Conservation (phyloP, 2,888 invertebrate genomes). For the Orthosia gothica region DNA sequence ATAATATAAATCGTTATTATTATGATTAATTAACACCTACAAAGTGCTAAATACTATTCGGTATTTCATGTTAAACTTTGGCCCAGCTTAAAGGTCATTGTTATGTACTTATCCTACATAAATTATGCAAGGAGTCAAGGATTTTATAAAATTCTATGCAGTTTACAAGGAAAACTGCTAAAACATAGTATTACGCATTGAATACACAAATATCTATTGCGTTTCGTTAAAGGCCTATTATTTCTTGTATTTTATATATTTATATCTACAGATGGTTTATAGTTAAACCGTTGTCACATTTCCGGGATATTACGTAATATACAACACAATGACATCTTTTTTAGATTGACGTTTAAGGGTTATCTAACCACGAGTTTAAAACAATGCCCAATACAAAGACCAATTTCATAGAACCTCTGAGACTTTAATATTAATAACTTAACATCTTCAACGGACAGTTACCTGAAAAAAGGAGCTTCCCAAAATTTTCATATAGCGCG, state of each 20-base stretch:
- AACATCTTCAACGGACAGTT: neutral
- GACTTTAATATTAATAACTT: neutral
- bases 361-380: slow-evolving; percentile 59
- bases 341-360: slow-evolving; percentile 54
- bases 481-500: slow-evolving; percentile 64
- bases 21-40: slow-evolving; percentile 20
- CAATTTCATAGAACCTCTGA: too few species aligned
- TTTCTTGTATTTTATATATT: slow-evolving; percentile 51
- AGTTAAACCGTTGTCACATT: slow-evolving; percentile 41
- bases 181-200: slow-evolving; percentile 19
- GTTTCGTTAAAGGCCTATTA: slow-evolving; percentile 29
- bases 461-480: neutral
- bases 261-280: slow-evolving; percentile 40
- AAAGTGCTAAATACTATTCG: slow-evolving; percentile 21
- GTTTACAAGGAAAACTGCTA: slow-evolving; percentile 48
- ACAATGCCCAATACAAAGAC: slow-evolving; percentile 12
- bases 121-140: slow-evolving; percentile 31
- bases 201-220: slow-evolving; percentile 21
- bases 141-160: slow-evolving; percentile 30
- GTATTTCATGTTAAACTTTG: neutral
- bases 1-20: slow-evolving; percentile 7
- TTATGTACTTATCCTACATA: slow-evolving; percentile 36
- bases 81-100: slow-evolving; percentile 25
- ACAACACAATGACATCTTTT: slow-evolving; percentile 57
- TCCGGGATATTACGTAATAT: slow-evolving; percentile 62